A percentile compares a stretch with the other conserved stretches of the same genome.
These are phyloP conservation scores for Diadumene lineata DNA, from an alignment of 92 coral and sea anemone genomes.

Conservation along the genomic window DNA sequence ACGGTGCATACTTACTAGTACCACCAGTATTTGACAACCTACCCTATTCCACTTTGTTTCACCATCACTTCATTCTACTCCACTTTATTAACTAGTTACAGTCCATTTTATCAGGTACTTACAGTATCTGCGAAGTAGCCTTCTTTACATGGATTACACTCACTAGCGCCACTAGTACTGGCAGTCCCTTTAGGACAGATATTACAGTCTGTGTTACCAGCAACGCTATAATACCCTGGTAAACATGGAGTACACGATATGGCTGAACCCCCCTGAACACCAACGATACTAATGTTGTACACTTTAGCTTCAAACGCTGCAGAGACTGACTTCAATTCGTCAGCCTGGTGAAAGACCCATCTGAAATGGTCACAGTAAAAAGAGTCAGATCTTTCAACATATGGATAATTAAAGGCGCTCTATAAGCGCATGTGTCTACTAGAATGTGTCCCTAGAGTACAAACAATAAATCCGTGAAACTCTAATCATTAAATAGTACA, in stretches of 20 bases:
- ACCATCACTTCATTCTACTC: too few relatives aligned
- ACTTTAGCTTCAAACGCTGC: slow-evolving; percentile 77
- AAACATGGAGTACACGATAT: slow-evolving; percentile 67
- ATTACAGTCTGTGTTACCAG: slow-evolving; percentile 64
- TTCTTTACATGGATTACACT: slow-evolving; percentile 44
- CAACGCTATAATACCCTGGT: slow-evolving; percentile 47
- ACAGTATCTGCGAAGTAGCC: slow-evolving; percentile 66
- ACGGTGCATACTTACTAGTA: too few relatives aligned
- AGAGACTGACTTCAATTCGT: slow-evolving; percentile 61
- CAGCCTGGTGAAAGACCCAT: slow-evolving; percentile 75
- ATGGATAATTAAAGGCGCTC: too few relatives aligned
- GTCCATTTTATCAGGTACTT: slow-evolving; percentile 13
- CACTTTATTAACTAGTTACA: too few relatives aligned
- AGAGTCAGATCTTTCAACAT: too few relatives aligned
- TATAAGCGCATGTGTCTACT: too few relatives aligned
- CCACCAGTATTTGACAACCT: too few relatives aligned
- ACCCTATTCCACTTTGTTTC: too few relatives aligned
- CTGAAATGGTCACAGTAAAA: slow-evolving; percentile 33
- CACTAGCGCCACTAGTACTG: slow-evolving; percentile 48
- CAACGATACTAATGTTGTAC: slow-evolving; percentile 63
- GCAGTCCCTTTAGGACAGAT: slow-evolving; percentile 62
- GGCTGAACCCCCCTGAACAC: slow-evolving; percentile 65
- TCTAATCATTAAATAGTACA: too few relatives aligned
- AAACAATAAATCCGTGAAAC: too few relatives aligned
- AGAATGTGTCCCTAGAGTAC: too few relatives aligned